Base-by-base conservation (phyloP, 1,140 invertebrate species). In the Globodera rostochiensis region DNA sequence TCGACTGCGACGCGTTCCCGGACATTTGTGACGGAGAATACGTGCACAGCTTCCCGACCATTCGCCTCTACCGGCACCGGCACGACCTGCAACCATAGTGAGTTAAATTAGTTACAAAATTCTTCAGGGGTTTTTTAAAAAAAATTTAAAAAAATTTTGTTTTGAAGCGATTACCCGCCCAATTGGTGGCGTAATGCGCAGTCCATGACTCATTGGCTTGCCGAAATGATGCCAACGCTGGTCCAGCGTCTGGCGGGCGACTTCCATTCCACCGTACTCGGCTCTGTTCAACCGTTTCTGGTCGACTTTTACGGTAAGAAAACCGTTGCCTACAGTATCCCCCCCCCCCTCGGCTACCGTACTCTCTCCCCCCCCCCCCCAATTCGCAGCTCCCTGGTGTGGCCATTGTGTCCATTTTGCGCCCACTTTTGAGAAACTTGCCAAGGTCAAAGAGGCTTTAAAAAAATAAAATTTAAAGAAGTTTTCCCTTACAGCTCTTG, bases 221-320 rank as follows among this genome's bases (percentile, higher is more conserved):
- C 45, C 49, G 82, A 84, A 64, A 82, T 86, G 67, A 73, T 89
- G 21, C 88, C 88, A 7, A 85, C 88, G 19, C 66, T 87, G 36
- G 88, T 89, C 2, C 80, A 81, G 36, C 60, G 81, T 13, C 50
- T 88, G 21, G 82, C 82, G 13, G 83, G 84, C 45, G 81, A 89
- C 66, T 84, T 83, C 13, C 57, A 76, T 36, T 64, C 74, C 46
- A 67, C 53, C 13, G 71, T 87, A 6, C 77, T 90, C 6, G 82
- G 83, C 4, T 80, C 84, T 19, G 95, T 94, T 19, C 95, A 98
- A 86, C 92, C 96, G 91, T 98, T 95, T 95, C 89, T 99, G 74
- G 95, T 99, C 6, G 96, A 98, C 90, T 98, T 98, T 92, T 98
- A 94, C 91, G 97, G 70, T 80, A 57, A 9, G 2, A 66, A 66